phyloP scores from a whole-genome alignment of 2,113 vertebrate species.

The Anolis carolinensis region DNA sequence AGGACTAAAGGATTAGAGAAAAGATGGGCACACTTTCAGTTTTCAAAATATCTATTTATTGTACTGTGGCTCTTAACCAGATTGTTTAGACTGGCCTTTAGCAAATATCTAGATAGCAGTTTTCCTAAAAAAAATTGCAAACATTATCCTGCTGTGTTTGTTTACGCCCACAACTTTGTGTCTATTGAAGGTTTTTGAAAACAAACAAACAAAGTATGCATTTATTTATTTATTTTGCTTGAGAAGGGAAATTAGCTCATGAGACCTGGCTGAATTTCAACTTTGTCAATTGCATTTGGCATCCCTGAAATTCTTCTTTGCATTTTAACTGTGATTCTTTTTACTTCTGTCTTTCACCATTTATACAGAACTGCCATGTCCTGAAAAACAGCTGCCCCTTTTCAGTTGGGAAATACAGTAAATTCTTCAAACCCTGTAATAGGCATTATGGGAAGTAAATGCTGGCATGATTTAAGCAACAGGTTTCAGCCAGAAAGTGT shows the following conservation, averaged over 20 bases:
- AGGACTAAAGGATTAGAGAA: too few relatives aligned
- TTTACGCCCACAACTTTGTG: accelerated
- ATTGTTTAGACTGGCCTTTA: not conserved
- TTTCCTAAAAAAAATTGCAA: too few relatives aligned
- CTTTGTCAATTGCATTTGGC: not conserved
- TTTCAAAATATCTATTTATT: not conserved
- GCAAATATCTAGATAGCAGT: not conserved
- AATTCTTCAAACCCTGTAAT: not conserved
- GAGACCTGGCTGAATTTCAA: not conserved
- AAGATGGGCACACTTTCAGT: too few relatives aligned
- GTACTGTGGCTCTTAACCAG: not conserved
- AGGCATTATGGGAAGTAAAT: not conserved
- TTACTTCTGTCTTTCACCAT: not conserved
- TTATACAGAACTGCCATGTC: not conserved
- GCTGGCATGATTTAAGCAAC: conserved; percentile 8
- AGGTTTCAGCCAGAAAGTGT: not conserved
- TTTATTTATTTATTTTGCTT: not conserved
- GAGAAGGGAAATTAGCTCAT: not conserved
- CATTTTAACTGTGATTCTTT: not conserved
- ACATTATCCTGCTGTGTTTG: too few relatives aligned
- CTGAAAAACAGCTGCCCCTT: conserved; percentile 30
- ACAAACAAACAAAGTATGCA: too few relatives aligned
- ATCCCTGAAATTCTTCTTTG: conserved; percentile 13
- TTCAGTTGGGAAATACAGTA: not conserved
- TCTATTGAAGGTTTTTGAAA: not conserved